Base-by-base conservation (phyloP, 2,797 vertebrate species). In the Pseudochaenichthys georgianus region DNA sequence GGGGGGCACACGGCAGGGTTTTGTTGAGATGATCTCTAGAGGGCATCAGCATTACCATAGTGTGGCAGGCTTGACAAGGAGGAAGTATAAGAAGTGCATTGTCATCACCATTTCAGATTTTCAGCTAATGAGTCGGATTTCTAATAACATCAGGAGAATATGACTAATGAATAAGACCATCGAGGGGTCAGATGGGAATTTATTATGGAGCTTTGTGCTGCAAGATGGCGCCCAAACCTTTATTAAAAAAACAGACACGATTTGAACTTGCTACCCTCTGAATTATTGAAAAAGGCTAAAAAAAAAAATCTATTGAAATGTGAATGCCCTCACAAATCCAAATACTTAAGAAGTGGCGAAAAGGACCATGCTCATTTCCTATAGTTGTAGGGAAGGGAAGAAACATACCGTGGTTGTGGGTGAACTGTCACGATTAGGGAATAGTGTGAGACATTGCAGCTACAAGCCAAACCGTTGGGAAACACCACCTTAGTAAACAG, bases 21-120 rank as follows among this genome's bases (percentile, higher is more conserved):
- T 82, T 83, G 67, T 87, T 76, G 55, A 77, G 69, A 46, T 57
- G 71, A 73, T 85, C 84, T 73, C 76, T 63, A 57, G 75, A 83
- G 74, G 82, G 84, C 77, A 85, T 70, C 75, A 78, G 77, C 72
- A 57, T 84, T 59, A 75, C 75, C 61, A 48, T 53, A 70, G 71
- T 11, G 23, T 9, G 23, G 45, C 59, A 47, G 41, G 28, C 23
- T 77, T 80, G 66, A 82, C n/a, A 38, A 64, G 41, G 46, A 76
- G 64, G 34, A 57, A 84, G 64, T 55, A 80, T 63, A 75, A 81
- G 71, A 77, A 65, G 21, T 57, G 28, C 62, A 70, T 82, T 82
- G 75, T 80, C 68, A 64, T 71, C 55, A 47, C 15, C 5, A 42
- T 63, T 42, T 70, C 6, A 71, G 34, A 38, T 38, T 38, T 38